Percentiles rank a stretch among this genome's conserved stretches.
These are phyloP conservation scores for Microctonus hyperodae DNA, from an alignment of 2,888 invertebrate species.

Conservation along the genomic window DNA sequence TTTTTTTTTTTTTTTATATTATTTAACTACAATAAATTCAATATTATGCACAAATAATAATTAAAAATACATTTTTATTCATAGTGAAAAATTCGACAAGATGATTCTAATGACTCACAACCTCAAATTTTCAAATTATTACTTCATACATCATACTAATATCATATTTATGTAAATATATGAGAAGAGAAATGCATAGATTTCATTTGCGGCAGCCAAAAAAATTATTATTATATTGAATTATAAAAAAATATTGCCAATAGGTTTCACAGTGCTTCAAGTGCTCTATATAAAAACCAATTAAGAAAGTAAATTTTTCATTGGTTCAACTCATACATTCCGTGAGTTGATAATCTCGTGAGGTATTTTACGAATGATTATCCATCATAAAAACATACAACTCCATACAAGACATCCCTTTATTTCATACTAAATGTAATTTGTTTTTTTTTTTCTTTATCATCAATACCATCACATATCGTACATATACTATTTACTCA, in stretches of 20 bases:
- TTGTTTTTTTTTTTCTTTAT: slow-evolving; percentile 8
- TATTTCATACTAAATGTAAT: slow-evolving; percentile 10
- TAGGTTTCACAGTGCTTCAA: not conserved
- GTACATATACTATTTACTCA: not conserved
- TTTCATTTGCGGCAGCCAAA: not conserved
- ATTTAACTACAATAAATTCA: not conserved
- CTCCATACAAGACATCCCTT: not conserved
- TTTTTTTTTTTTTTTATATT: slow-evolving; percentile 3
- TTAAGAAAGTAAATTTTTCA: not conserved
- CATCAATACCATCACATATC: not conserved
- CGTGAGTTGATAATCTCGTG: not conserved
- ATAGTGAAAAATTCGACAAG: not conserved
- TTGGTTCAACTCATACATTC: not conserved
- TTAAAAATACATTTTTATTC: not conserved
- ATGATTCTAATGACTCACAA: not conserved
- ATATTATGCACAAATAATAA: slow-evolving; percentile 12
- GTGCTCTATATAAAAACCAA: not conserved
- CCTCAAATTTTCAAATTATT: not conserved
- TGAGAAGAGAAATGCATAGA: slow-evolving; percentile 7
- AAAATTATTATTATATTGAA: not conserved
- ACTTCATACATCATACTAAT: not conserved
- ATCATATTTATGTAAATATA: slow-evolving; percentile 32
- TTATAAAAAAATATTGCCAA: not conserved
- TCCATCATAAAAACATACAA: not conserved
- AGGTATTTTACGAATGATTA: not conserved